Evolutionary conservation across 2,888 invertebrate species (phyloP).

Genomic region (Horisme vitalbata): DNA sequence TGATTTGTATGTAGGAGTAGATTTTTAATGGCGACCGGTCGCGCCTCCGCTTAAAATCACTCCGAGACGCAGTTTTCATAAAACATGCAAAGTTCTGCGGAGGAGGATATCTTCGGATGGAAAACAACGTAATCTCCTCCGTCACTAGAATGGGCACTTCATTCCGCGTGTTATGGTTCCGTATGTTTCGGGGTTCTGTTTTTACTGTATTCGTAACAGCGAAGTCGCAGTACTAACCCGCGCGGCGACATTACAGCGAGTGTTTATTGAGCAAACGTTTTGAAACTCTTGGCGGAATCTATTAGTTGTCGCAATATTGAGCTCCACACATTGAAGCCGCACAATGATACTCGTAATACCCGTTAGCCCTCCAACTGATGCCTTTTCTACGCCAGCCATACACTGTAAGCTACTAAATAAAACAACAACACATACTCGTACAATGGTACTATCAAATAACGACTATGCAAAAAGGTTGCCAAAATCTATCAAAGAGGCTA

Average conservation of each 20-base stretch:
- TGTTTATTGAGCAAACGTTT: conserved; percentile 3
- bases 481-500: too few species aligned
- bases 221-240: not conserved
- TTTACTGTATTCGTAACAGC: conserved; percentile 1
- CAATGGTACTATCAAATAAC: too few species aligned
- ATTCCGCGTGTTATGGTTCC: conserved; percentile 6
- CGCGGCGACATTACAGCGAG: not conserved
- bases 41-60: not conserved
- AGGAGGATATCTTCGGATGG: not conserved
- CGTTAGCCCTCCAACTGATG: too few species aligned
- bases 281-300: not conserved
- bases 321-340: not conserved
- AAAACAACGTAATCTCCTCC: conserved; percentile 7
- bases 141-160: conserved; percentile 5
- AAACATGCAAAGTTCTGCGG: not conserved
- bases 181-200: conserved; percentile 5
- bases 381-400: too few species aligned
- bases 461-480: too few species aligned
- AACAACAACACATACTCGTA: too few species aligned
- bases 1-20: too few species aligned
- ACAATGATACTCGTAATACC: too few species aligned
- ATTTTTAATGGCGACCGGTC: too few species aligned
- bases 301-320: not conserved
- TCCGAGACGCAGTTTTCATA: not conserved
- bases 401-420: too few species aligned